These are phyloP conservation scores for Noctua fimbriata DNA, from an alignment of 2,888 invertebrate genomes.

Conservation along the genomic window DNA sequence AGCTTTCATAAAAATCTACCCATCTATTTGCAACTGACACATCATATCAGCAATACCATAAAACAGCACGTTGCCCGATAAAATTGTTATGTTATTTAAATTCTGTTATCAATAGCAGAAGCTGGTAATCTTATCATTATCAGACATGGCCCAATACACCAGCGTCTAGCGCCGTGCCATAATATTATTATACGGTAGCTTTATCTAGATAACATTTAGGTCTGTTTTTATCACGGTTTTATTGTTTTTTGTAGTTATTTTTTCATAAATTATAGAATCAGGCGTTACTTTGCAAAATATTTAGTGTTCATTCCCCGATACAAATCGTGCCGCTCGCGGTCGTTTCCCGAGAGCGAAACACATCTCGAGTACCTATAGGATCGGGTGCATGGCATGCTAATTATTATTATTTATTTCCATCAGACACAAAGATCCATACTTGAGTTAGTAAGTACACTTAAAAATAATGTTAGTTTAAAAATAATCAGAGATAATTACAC, in stretches of 20 bases:
- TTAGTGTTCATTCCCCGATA: too few species aligned
- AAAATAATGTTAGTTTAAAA: too few species aligned
- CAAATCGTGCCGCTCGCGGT: too few species aligned
- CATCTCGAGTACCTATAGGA: too few species aligned
- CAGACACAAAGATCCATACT: too few species aligned
- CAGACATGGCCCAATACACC: slow-evolving; percentile 37
- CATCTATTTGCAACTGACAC: not conserved
- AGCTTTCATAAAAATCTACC: not conserved
- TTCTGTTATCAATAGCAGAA: slow-evolving; percentile 24
- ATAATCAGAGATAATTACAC: too few species aligned
- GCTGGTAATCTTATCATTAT: slow-evolving; percentile 28
- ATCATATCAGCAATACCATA: not conserved
- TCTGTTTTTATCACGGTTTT: not conserved
- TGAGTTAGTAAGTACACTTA: too few species aligned
- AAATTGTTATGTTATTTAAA: slow-evolving; percentile 24
- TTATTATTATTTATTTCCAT: too few species aligned
- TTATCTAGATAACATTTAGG: slow-evolving; percentile 22
- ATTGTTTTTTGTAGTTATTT: not conserved
- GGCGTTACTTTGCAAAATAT: too few species aligned
- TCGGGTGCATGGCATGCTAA: too few species aligned
- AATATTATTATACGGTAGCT: slow-evolving; percentile 20
- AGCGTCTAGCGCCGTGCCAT: slow-evolving; percentile 10
- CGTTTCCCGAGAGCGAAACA: too few species aligned
- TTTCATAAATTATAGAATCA: too few species aligned
- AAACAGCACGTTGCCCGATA: slow-evolving; percentile 27